These are phyloP conservation scores for Cantharis rustica DNA, from an alignment of 2,888 invertebrate species.

Conservation along the genomic window DNA sequence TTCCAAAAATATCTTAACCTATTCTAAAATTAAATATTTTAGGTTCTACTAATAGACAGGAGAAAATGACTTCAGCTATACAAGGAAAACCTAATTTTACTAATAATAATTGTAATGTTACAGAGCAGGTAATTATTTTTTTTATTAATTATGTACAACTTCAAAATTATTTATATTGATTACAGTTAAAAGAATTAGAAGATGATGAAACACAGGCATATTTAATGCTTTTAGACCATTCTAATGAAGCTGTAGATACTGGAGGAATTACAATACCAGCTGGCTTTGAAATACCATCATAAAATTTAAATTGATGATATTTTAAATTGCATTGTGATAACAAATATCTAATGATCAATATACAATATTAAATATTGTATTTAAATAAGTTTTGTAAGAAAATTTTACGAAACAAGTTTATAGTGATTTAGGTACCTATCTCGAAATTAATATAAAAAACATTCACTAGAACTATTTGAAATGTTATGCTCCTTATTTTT, in stretches of 20 bases:
- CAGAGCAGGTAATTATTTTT: background rate
- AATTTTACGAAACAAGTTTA: background rate
- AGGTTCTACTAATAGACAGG: background rate
- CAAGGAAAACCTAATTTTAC: background rate
- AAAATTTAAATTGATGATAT: background rate
- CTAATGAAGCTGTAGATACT: conserved; percentile 59
- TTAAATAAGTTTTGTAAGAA: background rate
- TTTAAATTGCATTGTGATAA: background rate
- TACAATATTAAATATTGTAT: background rate
- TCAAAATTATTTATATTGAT: background rate
- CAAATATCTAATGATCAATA: background rate
- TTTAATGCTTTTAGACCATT: conserved; percentile 42
- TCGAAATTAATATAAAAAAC: no score
- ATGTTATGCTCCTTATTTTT: background rate
- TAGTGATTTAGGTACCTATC: background rate
- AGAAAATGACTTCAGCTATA: background rate
- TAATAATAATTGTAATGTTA: background rate
- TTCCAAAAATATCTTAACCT: background rate
- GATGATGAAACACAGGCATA: conserved; percentile 57
- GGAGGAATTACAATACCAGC: conserved; percentile 65
- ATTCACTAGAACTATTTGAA: background rate
- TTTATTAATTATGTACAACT: background rate
- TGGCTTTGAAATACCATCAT: conserved; percentile 45
- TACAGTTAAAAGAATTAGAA: conserved; percentile 44
- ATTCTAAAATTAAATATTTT: background rate